phyloP scores from a whole-genome alignment of 2,113 vertebrate species.

The Clarias macrocephalus region DNA sequence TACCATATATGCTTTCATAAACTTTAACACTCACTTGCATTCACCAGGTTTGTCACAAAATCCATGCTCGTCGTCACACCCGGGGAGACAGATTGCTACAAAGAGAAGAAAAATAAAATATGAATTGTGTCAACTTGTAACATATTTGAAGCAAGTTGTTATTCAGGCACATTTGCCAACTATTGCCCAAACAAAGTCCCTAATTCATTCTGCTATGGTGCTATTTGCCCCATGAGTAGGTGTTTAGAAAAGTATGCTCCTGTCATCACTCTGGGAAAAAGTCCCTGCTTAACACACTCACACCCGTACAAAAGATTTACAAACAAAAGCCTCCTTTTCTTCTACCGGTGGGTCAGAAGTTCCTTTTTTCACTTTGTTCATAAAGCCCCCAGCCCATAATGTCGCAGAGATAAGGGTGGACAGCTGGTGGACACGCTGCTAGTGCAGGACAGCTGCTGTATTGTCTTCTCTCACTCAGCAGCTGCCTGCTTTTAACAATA shows the following conservation, averaged over 20 bases:
- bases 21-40: constrained; percentile 90
- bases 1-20: neutral
- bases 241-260: constrained; percentile 62
- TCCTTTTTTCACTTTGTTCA: constrained; percentile 87
- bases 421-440: constrained; percentile 99
- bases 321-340: constrained; percentile 88
- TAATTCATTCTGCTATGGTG: constrained; percentile 58
- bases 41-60: constrained; percentile 96
- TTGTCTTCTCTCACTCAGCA: constrained; percentile 95
- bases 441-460: constrained; percentile 99
- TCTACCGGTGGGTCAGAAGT: constrained; percentile 97
- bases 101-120: constrained; percentile 50
- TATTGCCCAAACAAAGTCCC: constrained; percentile 59
- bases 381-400: constrained; percentile 84
- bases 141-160: constrained; percentile 26
- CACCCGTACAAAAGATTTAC: constrained; percentile 85
- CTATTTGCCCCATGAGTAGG: constrained; percentile 62
- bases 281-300: constrained; percentile 86
- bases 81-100: constrained; percentile 92
- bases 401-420: constrained; percentile 91
- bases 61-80: constrained; percentile 94
- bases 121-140: constrained; percentile 1
- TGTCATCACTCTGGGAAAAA: constrained; percentile 74
- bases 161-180: constrained; percentile 26
- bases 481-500: constrained; percentile 90